Evolutionary conservation across 2,888 invertebrate species (phyloP), one percentile per base, ranked within the genome.

Genomic region (Cryptops parisi): DNA sequence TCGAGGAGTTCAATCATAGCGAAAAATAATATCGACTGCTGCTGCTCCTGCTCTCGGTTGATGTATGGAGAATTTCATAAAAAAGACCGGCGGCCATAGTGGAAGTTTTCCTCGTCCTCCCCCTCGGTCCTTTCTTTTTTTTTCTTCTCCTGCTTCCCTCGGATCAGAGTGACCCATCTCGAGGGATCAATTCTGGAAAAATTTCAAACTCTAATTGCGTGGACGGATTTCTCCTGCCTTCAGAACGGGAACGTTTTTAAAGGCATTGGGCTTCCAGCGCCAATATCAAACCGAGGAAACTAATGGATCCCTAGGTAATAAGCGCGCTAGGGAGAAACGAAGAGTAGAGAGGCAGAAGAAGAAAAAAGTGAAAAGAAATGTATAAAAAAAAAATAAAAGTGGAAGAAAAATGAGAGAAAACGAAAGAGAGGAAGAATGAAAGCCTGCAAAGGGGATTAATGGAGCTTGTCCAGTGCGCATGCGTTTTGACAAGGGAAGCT

Each of bases 61-160:
- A 48, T 48, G 48, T 48, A 48, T 48, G 48, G 48, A 48, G 48
- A 48, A 48, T 48, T 48, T 48, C 48, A 48, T 48, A 48, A 48
- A 48, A 48, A 48, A 33, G 33, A 17, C 48, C 33, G 27, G 43
- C 19, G 17, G 12, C 17, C 48, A 27, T 26, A 23, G n/a, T n/a
- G n/a, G n/a, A n/a, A n/a, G n/a, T n/a, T n/a, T n/a, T n/a, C n/a
- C n/a, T n/a, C n/a, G n/a, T n/a, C n/a, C n/a, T n/a, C n/a, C n/a
- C n/a, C n/a, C n/a, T n/a, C n/a, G n/a, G n/a, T n/a, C n/a, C n/a
- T n/a, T n/a, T n/a, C n/a, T n/a, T n/a, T n/a, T n/a, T n/a, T n/a
- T n/a, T n/a, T n/a, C n/a, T n/a, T n/a, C n/a, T n/a, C n/a, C n/a
- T n/a, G n/a, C n/a, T n/a, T n/a, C 33, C 48, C 33, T 17, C 46